Evolutionary conservation across 2,797 vertebrate species (phyloP).

Genomic region (Halcyon leucocephala): DNA sequence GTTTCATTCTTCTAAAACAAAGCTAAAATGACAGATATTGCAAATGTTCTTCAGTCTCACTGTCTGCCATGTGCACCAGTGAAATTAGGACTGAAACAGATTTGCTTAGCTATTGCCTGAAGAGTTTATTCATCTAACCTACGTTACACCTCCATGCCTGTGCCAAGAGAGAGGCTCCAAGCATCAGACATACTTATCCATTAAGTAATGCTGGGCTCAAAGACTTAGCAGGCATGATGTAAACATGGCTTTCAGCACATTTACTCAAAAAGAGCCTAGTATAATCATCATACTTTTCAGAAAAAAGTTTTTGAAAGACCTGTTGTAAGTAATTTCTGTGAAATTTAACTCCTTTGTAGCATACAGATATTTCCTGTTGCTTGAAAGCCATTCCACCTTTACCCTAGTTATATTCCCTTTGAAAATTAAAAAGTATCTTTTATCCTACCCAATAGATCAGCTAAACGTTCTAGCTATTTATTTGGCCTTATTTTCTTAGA

Average conservation of each 20-base stretch:
- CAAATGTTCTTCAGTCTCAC: background rate
- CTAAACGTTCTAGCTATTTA: background rate
- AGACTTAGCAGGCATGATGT: background rate
- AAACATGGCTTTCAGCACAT: background rate
- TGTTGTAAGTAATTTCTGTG: rapidly evolving
- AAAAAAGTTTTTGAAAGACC: background rate
- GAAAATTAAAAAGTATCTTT: background rate
- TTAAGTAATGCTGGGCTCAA: background rate
- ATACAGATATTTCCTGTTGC: background rate
- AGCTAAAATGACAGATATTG: background rate
- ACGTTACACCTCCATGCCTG: background rate
- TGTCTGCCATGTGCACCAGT: background rate
- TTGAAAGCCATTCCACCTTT: background rate
- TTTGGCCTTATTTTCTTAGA: background rate
- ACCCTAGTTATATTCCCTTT: background rate
- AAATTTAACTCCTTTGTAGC: background rate
- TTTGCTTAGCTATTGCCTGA: background rate
- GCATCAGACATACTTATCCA: background rate
- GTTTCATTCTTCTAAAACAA: background rate
- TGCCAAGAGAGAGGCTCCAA: background rate
- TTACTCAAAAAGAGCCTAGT: background rate
- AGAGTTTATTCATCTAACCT: background rate
- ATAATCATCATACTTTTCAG: background rate
- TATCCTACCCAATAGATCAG: background rate
- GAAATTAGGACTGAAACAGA: background rate